phyloP scores from a whole-genome alignment of 2,888 invertebrate genomes.

The Exephanes ischioxanthus region DNA sequence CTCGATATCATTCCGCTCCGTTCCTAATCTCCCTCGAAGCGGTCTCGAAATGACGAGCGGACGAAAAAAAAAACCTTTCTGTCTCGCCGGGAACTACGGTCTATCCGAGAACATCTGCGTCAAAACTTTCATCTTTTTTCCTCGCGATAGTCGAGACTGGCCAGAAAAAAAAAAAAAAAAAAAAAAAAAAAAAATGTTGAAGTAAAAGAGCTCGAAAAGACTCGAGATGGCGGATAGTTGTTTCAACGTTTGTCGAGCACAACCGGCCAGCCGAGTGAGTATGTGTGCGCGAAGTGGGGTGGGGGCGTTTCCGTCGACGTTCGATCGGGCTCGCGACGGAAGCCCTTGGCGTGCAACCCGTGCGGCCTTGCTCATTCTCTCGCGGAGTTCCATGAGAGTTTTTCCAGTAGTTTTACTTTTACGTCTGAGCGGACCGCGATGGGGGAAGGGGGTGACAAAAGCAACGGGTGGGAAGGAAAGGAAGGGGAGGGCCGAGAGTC shows the following conservation, averaged over 20 bases:
- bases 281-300: not conserved
- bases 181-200: slow-evolving; percentile 40
- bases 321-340: slow-evolving; percentile 72
- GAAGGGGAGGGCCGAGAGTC: not conserved
- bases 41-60: not conserved
- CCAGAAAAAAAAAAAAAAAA: not conserved
- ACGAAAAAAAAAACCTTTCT: not conserved
- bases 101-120: not conserved
- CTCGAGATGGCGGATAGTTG: slow-evolving; percentile 5
- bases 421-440: slow-evolving; percentile 52
- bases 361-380: slow-evolving; percentile 68
- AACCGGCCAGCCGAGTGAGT: slow-evolving; percentile 27
- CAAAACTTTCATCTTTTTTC: not conserved
- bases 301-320: slow-evolving; percentile 64
- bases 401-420: slow-evolving; percentile 62
- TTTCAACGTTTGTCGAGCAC: slow-evolving; percentile 48
- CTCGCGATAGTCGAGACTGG: not conserved
- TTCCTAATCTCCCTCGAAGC: slow-evolving; percentile 8
- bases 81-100: not conserved
- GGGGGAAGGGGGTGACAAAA: slow-evolving; percentile 34
- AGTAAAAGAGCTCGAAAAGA: slow-evolving; percentile 24
- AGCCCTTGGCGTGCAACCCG: slow-evolving; percentile 67
- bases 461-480: slow-evolving; percentile 24
- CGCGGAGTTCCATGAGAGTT: slow-evolving; percentile 51
- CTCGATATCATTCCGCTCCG: not conserved